Conservation (phyloP, 2,888 invertebrate genomes). For the Plagodis dolabraria region DNA sequence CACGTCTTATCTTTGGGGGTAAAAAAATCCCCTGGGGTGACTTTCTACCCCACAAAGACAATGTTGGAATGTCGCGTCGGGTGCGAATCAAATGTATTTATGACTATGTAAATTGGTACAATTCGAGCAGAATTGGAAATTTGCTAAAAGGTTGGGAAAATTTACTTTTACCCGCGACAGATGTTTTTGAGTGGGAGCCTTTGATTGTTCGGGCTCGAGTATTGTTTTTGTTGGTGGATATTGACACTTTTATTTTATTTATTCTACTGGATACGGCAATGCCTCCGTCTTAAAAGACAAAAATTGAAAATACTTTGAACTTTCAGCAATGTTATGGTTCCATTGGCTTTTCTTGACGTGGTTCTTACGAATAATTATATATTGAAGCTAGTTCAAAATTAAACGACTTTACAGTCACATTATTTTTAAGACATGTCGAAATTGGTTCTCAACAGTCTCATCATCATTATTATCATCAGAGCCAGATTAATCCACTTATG, state of each 20-base stretch:
- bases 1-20: constrained; percentile 74
- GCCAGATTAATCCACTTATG: no score
- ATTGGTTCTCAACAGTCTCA: no score
- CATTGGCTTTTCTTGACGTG: no score
- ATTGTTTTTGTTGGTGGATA: constrained; percentile 32
- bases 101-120: constrained; percentile 81
- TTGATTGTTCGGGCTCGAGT: constrained; percentile 48
- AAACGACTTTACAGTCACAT: no score
- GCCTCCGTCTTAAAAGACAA: no score
- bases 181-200: constrained; percentile 52
- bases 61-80: constrained; percentile 40
- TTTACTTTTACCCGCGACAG: constrained; percentile 58
- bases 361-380: no score
- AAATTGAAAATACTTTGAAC: no score
- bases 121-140: constrained; percentile 64
- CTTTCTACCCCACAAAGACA: constrained; percentile 51
- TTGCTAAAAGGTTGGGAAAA: constrained; percentile 58
- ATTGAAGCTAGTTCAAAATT: no score
- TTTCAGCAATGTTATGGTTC: no score
- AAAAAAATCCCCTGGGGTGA: constrained; percentile 66
- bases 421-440: no score
- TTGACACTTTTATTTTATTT: constrained; percentile 25
- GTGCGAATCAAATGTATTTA: constrained; percentile 77
- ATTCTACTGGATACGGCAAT: neutral
- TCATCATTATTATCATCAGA: no score